These are phyloP conservation scores for Promerops cafer DNA, from an alignment of 2,113 vertebrate genomes.

Conservation along the genomic window DNA sequence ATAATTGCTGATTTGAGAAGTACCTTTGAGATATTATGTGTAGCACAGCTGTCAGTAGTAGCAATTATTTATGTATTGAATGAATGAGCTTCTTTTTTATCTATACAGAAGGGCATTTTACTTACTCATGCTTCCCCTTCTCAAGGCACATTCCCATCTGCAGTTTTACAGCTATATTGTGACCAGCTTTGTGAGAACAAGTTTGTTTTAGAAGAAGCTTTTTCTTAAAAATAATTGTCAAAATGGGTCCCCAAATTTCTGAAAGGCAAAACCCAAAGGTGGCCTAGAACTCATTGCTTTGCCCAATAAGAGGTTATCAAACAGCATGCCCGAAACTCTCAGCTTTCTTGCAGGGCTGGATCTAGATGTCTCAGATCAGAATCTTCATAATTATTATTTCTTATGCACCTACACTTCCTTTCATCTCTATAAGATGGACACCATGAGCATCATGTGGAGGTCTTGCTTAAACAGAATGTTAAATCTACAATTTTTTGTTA, in stretches of 20 bases:
- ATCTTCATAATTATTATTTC: neutral
- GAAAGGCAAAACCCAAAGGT: neutral
- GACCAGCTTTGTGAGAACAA: neutral
- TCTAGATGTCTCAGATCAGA: neutral
- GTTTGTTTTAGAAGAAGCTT: neutral
- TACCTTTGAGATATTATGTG: neutral
- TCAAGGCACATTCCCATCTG: neutral
- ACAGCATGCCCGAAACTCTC: neutral
- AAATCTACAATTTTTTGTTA: neutral
- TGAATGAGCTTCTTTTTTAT: neutral
- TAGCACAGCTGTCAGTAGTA: neutral
- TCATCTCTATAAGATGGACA: neutral
- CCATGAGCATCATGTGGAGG: neutral
- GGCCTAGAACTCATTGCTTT: neutral
- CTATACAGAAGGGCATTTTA: neutral
- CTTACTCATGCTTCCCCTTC: neutral
- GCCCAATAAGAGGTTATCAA: neutral
- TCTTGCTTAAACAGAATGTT: neutral
- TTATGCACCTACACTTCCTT: neutral
- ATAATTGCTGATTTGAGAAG: neutral
- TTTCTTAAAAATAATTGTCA: neutral
- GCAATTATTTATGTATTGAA: constrained; percentile 5
- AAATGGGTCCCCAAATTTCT: neutral
- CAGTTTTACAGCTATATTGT: neutral
- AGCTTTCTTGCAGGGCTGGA: neutral